Base-by-base conservation (phyloP, 2,888 invertebrate genomes). In the Frankliniella intonsa region DNA sequence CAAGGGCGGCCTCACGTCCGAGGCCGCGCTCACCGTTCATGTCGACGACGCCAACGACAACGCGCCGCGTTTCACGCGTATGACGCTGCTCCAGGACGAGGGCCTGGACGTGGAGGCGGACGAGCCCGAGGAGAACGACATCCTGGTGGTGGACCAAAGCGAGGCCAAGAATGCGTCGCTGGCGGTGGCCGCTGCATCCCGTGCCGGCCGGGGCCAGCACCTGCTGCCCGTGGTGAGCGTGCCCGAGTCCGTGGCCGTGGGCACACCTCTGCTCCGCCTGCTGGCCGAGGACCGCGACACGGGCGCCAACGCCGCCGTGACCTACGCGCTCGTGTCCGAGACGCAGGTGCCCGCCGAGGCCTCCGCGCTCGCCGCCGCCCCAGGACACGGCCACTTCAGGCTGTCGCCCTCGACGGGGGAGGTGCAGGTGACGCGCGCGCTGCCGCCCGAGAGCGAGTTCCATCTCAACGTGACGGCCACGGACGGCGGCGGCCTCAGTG, bases 41-140 rank as follows among this genome's bases (percentile, higher is more conserved):
- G 88, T 96, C 49, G 90, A 92, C 8, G 97, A 97, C 86, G 93
- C 93, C 86, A 97, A 97, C 86, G 96, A 96, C 86, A 95, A 95
- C 87, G 86, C 91, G 19, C 95, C 95, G 0, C 89, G 89, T 81
- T 94, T 94, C 85, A 91, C 91, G 82, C 92, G 94, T 86, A 92
- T 95, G 85, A 90, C 92, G 0, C 91, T 95, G 65, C 91, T 93
- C 8, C 90, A 92, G 81, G 92, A 93, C 82, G 92, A 93, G 84
- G 92, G 91, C 12, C 89, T 94, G n/a, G 84, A 85, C 69, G 83
- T 85, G 50, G 80, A 83, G 0, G 83, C 83, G 22, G 84, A 84
- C 3, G 82, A 83, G 25, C 69, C 69, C 69, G 69, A 76, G 9
- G 69, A 76, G 76, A 82, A 82, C 69, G 82, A 81, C 38, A 82